phyloP scores from a whole-genome alignment of 2,797 vertebrate genomes.

The Sebastes diaconus region DNA sequence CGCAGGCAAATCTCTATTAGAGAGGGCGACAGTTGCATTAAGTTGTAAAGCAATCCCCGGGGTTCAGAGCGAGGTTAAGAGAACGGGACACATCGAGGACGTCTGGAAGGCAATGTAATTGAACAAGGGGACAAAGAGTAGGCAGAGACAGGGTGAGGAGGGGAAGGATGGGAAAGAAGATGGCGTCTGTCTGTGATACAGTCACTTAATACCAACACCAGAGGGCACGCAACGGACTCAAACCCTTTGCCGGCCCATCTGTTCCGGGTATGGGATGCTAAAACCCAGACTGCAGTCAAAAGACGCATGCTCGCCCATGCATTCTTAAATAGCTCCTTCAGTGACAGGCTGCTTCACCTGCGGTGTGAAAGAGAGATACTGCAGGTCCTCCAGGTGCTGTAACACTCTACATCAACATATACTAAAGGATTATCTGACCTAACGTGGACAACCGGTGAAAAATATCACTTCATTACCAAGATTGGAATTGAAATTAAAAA shows the following conservation, averaged over 20 bases:
- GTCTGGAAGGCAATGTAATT: slow-evolving; percentile 62
- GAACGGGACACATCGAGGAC: slow-evolving; percentile 51
- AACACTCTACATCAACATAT: too few relatives aligned
- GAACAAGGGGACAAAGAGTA: slow-evolving; percentile 50
- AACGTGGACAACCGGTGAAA: too few relatives aligned
- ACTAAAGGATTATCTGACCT: too few relatives aligned
- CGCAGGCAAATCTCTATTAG: slow-evolving; percentile 35
- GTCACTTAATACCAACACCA: slow-evolving; percentile 44
- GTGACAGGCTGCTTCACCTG: too few relatives aligned
- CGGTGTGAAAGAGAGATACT: too few relatives aligned
- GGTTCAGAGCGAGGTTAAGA: slow-evolving; percentile 66
- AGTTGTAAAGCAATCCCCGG: slow-evolving; percentile 57
- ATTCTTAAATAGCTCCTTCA: too few relatives aligned
- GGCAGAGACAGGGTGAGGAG: slow-evolving; percentile 17
- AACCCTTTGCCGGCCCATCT: slow-evolving; percentile 15
- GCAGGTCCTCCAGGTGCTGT: too few relatives aligned
- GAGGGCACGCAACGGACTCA: slow-evolving; percentile 31
- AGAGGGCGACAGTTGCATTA: slow-evolving; percentile 30
- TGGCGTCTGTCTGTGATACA: slow-evolving; percentile 45
- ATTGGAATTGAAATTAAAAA: too few relatives aligned
- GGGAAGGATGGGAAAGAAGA: slow-evolving; percentile 27
- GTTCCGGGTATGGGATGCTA: background rate
- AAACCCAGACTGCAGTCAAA: background rate
- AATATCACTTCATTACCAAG: too few relatives aligned
- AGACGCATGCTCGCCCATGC: too few relatives aligned